Base-by-base conservation (phyloP, 1,140 invertebrate genomes). In the Cherax quadricarinatus region DNA sequence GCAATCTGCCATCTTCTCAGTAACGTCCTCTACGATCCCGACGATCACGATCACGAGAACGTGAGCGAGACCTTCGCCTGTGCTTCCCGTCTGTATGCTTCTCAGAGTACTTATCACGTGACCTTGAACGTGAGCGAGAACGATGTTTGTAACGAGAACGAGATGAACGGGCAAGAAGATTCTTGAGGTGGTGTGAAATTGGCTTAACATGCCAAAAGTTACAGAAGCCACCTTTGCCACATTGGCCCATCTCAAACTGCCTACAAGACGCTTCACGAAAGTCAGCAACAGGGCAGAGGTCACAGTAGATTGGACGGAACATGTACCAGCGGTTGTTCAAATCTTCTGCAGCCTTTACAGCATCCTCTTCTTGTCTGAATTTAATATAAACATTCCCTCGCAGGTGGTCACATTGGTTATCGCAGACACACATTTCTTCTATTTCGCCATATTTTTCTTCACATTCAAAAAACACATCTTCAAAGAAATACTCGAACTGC, bases 191-290 rank as follows among this genome's bases (percentile, higher is more conserved):
- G 57, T 93, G 93, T 24, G 93, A 93, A n/a, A 93, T 93, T 51
- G 93, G 93, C 84, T 93, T 93, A 49, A 93, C 93, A 51, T 93
- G 93, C 93, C 93, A 93, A 49, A 93, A 93, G 79, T 93, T 93
- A 81, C 93, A 93, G 85, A 93, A 93, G 9, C 93, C 93, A n/a
- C 93, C 93, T 66, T 93, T 93, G 7, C 93, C 93, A 66, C 93
- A 93, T 84, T 93, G 93, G 2, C 93, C 93, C 93, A 93, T 93
- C 57, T 93, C 93, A 82, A 93, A 93, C 78, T 93, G 93, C 4
- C 93, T 88, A 66, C 93, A 93, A n/a, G 78, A 93, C 21, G 93
- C 93, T 81, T 93, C 93, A 24, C 93, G 88, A 70, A 93, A 93
- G 75, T 93, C 93, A 48, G 93, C 93, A 30, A 93, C 93, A 16